These are phyloP conservation scores for Ploceus nigricollis DNA, from an alignment of 2,113 vertebrate genomes.

Conservation along the genomic window DNA sequence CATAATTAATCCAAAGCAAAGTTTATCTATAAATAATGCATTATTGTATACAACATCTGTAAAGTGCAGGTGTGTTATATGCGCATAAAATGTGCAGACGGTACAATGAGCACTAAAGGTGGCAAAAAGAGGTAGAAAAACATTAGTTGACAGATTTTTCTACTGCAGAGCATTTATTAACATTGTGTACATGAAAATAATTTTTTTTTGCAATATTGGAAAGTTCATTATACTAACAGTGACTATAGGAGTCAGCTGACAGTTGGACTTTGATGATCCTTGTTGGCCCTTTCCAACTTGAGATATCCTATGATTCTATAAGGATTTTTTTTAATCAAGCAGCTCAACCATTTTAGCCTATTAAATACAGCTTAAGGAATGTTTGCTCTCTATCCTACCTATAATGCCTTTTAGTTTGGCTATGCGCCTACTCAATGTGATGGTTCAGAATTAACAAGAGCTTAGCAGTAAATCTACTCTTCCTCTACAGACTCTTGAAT, in stretches of 20 bases:
- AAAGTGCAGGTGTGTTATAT: background rate
- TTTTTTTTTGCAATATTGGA: background rate
- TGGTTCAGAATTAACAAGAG: slow-evolving; percentile 2
- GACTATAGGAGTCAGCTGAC: background rate
- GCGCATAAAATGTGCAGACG: background rate
- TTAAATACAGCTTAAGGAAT: background rate
- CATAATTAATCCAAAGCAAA: slow-evolving; percentile 50
- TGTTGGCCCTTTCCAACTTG: background rate
- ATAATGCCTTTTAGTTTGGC: background rate
- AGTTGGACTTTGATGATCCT: background rate
- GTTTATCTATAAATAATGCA: slow-evolving; percentile 45
- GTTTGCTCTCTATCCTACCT: background rate
- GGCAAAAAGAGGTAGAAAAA: background rate
- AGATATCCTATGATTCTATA: background rate
- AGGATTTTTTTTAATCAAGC: background rate
- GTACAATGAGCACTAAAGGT: background rate
- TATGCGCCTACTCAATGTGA: background rate
- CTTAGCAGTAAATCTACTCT: background rate
- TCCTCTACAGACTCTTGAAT: background rate
- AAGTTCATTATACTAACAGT: background rate
- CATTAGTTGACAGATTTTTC: background rate
- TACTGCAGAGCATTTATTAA: background rate
- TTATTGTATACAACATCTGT: slow-evolving; percentile 23
- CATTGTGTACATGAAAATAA: background rate
- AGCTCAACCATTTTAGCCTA: background rate